Percentiles rank a stretch among this genome's conserved stretches.
Evolutionary conservation across 2,797 vertebrate species (phyloP).

Genomic region (Salarias fasciatus): DNA sequence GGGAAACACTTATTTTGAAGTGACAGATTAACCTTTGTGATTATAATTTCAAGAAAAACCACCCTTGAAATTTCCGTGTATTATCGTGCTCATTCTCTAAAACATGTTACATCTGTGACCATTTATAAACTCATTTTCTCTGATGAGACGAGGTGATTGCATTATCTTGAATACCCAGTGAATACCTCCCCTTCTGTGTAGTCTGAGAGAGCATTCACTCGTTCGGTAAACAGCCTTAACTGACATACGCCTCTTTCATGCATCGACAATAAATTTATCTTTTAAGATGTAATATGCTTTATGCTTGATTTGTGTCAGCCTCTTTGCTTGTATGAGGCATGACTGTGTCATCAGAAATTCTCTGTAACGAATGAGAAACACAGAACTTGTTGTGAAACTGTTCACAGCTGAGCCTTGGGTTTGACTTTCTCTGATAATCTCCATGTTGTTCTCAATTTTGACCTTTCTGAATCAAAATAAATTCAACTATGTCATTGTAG

Average conservation of each 20-base stretch:
- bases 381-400: not conserved
- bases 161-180: constrained; percentile 2
- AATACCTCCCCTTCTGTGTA: constrained; percentile 18
- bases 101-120: not conserved
- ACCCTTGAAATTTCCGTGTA: constrained; percentile 4
- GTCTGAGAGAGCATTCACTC: constrained; percentile 3
- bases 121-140: constrained; percentile 4
- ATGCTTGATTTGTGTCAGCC: not conserved
- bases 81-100: not conserved
- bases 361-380: not conserved
- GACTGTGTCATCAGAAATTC: not conserved
- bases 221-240: not conserved
- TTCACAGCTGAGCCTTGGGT: not conserved
- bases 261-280: constrained; percentile 4
- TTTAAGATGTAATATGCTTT: not conserved
- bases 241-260: not conserved
- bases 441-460: too few species aligned
- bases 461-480: too few species aligned
- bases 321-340: not conserved
- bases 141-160: constrained; percentile 1
- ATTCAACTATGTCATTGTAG: too few species aligned
- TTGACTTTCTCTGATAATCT: not conserved
- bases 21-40: not conserved
- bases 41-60: not conserved
- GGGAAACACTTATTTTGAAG: not conserved